These are phyloP conservation scores for Cabera pusaria DNA, from an alignment of 2,888 invertebrate species.

Conservation along the genomic window DNA sequence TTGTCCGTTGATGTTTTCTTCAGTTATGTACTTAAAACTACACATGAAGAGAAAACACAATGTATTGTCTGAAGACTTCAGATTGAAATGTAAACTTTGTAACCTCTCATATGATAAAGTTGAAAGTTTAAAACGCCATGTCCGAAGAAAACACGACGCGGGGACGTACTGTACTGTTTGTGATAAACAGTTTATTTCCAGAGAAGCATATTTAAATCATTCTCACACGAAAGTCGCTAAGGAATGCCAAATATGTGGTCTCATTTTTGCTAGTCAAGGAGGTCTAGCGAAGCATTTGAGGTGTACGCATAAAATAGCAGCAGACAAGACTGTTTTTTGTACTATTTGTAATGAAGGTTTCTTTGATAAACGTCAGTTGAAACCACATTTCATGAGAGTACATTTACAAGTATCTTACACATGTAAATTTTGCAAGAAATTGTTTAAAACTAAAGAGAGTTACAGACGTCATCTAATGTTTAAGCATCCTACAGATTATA, in stretches of 20 bases:
- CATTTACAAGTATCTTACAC: constrained; percentile 71
- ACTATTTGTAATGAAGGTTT: constrained; percentile 68
- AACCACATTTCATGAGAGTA: constrained; percentile 64
- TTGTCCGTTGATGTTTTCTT: constrained; percentile 68
- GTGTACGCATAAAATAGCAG: constrained; percentile 64
- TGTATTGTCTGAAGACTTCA: constrained; percentile 61
- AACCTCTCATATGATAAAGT: constrained; percentile 73
- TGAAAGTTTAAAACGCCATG: constrained; percentile 72
- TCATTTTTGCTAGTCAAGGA: constrained; percentile 66
- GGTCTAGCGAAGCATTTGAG: constrained; percentile 68
- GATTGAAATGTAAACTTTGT: constrained; percentile 69
- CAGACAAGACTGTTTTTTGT: constrained; percentile 64
- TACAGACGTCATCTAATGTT: constrained; percentile 62
- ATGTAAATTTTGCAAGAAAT: constrained; percentile 61
- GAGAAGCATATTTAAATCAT: constrained; percentile 62
- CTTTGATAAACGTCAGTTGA: constrained; percentile 62
- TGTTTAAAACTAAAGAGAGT: constrained; percentile 69
- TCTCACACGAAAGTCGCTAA: constrained; percentile 60
- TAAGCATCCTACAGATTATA: constrained; percentile 52
- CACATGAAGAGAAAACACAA: constrained; percentile 76
- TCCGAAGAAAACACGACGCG: constrained; percentile 67
- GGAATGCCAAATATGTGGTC: constrained; percentile 66
- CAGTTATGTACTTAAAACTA: constrained; percentile 62
- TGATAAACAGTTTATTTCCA: constrained; percentile 62
- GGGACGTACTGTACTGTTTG: constrained; percentile 64